Percentiles rank a stretch among this genome's conserved stretches.
Evolutionary conservation across 1,140 invertebrate genomes (phyloP).

Genomic region (Hydropsyche tenuis): DNA sequence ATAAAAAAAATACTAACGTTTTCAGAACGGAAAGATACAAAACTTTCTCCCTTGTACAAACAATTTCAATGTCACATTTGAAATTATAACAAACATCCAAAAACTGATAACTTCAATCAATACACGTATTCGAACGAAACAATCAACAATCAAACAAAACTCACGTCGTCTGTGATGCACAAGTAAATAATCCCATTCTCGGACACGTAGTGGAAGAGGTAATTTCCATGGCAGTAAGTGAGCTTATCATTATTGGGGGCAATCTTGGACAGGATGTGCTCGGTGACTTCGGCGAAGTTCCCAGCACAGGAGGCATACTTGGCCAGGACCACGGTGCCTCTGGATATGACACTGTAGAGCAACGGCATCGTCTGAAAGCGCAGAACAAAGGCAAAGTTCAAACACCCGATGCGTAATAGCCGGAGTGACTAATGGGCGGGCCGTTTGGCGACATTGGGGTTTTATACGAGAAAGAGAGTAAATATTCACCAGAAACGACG

Average conservation of each 20-base stretch:
- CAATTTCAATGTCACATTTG: too few relatives aligned
- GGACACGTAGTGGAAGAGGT: slow-evolving; percentile 90
- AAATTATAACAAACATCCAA: too few relatives aligned
- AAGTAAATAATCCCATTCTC: slow-evolving; percentile 89
- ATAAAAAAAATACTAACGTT: slow-evolving; percentile 6
- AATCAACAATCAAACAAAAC: slow-evolving; percentile 55
- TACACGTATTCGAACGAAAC: too few relatives aligned
- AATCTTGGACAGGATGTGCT: slow-evolving; percentile 88
- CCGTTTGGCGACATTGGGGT: too few relatives aligned
- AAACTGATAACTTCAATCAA: too few relatives aligned
- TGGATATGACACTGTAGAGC: slow-evolving; percentile 85
- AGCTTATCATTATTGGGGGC: slow-evolving; percentile 84
- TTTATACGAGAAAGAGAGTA: too few relatives aligned
- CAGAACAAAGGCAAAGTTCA: slow-evolving; percentile 15
- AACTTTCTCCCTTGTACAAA: too few relatives aligned
- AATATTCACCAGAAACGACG: too few relatives aligned
- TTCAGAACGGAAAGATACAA: too few relatives aligned
- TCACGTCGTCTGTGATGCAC: slow-evolving; percentile 95
- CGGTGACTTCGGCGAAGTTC: slow-evolving; percentile 93
- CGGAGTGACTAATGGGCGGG: too few relatives aligned
- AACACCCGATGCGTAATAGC: too few relatives aligned
- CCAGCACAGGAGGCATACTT: slow-evolving; percentile 91
- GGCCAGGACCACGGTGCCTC: slow-evolving; percentile 85
- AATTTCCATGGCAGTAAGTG: slow-evolving; percentile 91
- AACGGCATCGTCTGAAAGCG: slow-evolving; percentile 73